A percentile compares a stretch with the other conserved stretches of the same genome.
These are phyloP conservation scores for Ypsolopha sequella DNA, from an alignment of 2,888 invertebrate genomes.

Conservation along the genomic window DNA sequence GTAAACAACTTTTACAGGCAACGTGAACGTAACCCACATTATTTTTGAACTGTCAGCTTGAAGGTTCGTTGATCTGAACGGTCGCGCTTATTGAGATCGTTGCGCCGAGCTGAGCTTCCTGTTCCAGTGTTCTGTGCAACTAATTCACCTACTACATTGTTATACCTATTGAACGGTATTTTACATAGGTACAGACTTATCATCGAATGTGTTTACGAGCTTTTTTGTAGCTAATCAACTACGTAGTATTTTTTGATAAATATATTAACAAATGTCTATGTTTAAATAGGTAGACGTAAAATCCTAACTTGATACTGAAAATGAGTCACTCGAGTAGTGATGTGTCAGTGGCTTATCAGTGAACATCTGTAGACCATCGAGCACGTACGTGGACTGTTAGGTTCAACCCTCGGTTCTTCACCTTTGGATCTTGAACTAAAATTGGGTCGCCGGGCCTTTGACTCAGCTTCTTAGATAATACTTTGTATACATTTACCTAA, in stretches of 20 bases:
- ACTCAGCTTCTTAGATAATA: not conserved
- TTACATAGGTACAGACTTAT: too few species aligned
- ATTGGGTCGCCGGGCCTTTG: not conserved
- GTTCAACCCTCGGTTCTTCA: not conserved
- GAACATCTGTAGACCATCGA: conserved; percentile 26
- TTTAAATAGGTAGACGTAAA: too few species aligned
- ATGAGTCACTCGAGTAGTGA: conserved; percentile 31
- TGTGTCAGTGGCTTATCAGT: conserved; percentile 33
- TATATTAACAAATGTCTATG: too few species aligned
- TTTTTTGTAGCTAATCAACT: too few species aligned
- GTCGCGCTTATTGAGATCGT: conserved; percentile 62
- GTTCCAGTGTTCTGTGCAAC: not conserved
- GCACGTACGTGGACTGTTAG: conserved; percentile 38
- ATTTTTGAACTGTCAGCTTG: conserved; percentile 68
- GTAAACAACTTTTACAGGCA: conserved; percentile 67
- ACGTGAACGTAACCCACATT: conserved; percentile 70
- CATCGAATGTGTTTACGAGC: too few species aligned
- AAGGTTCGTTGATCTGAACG: conserved; percentile 59
- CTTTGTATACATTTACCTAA: not conserved
- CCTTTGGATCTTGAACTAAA: conserved; percentile 1
- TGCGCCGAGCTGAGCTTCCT: conserved; percentile 15
- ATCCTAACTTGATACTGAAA: conserved; percentile 19
- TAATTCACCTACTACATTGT: too few species aligned
- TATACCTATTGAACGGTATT: too few species aligned
- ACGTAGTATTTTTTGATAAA: too few species aligned